phyloP scores from a whole-genome alignment of 2,888 invertebrate species.

The Pteria penguin region DNA sequence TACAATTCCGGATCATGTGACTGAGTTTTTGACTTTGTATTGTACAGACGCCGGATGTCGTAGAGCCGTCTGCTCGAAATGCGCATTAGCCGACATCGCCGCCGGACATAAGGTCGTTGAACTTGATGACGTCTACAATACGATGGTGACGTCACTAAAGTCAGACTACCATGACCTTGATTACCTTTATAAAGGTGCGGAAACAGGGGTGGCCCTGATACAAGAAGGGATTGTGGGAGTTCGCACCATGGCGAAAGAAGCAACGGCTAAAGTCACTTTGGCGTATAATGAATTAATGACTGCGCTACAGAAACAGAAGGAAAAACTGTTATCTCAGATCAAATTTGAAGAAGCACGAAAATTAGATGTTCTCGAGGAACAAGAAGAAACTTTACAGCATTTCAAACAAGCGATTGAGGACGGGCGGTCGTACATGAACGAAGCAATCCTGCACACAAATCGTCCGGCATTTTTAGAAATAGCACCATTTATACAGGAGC shows the following conservation, averaged over 20 bases:
- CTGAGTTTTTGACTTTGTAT: slow-evolving; percentile 7
- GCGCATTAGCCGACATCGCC: slow-evolving; percentile 9
- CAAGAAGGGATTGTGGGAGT: slow-evolving; percentile 2
- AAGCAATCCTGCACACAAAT: slow-evolving; percentile 1
- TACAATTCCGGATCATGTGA: slow-evolving; percentile 4
- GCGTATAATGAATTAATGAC: not conserved
- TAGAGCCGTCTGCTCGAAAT: slow-evolving; percentile 3
- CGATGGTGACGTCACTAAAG: not conserved
- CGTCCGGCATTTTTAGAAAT: not conserved
- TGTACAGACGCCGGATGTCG: slow-evolving; percentile 9
- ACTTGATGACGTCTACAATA: slow-evolving; percentile 3
- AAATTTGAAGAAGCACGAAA: not conserved
- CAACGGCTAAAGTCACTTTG: not conserved
- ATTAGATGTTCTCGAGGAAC: not conserved
- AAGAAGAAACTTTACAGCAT: slow-evolving; percentile 5
- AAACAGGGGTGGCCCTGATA: not conserved
- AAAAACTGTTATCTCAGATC: not conserved
- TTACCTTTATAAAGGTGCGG: not conserved
- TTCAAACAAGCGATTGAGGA: slow-evolving; percentile 2
- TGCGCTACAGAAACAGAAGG: not conserved
- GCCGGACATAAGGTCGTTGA: not conserved
- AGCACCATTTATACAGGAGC: slow-evolving; percentile 5
- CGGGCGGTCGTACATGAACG: slow-evolving; percentile 1
- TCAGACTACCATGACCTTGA: not conserved
- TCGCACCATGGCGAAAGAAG: not conserved